A percentile compares a stretch with the other conserved stretches of the same genome.
Conservation (phyloP, 2,888 invertebrate genomes). For the Calameuta filiformis region DNA sequence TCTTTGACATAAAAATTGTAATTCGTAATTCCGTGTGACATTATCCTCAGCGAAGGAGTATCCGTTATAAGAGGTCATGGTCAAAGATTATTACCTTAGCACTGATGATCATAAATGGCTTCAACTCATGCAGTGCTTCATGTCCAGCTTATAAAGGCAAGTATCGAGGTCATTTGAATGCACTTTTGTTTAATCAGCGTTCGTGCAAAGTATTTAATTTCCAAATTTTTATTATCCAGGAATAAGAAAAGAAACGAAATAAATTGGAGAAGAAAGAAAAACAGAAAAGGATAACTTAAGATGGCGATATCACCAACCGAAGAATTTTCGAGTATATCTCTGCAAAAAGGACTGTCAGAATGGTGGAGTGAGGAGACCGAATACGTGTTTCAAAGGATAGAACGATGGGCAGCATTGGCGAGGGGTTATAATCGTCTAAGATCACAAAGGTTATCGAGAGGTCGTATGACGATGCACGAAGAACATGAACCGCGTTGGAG, state of each 20-base stretch:
- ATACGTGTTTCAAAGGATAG: conserved; percentile 57
- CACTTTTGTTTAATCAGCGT: neutral
- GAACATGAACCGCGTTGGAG: conserved; percentile 42
- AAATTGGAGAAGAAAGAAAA: neutral
- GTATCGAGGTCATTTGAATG: neutral
- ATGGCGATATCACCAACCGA: neutral
- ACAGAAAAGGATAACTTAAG: neutral
- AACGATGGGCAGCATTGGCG: conserved; percentile 57
- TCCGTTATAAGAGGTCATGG: conserved; percentile 35
- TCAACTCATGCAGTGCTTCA: conserved; percentile 46
- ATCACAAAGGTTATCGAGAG: conserved; percentile 49
- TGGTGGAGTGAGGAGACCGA: conserved; percentile 63
- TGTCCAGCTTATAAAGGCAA: conserved; percentile 40
- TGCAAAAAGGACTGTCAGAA: conserved; percentile 50
- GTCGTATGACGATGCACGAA: conserved; percentile 51
- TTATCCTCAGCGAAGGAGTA: neutral
- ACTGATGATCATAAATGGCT: conserved; percentile 37
- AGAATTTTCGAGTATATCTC: conserved; percentile 1
- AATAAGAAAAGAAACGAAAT: neutral
- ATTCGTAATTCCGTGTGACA: neutral
- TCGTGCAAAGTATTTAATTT: neutral
- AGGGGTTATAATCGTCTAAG: conserved; percentile 59
- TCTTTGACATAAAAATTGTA: neutral
- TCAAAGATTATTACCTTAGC: conserved; percentile 24
- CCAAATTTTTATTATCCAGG: neutral